Percentiles rank a stretch among this genome's conserved stretches.
Evolutionary conservation across 2,797 vertebrate species (phyloP).

Genomic region (Channallabes apus): DNA sequence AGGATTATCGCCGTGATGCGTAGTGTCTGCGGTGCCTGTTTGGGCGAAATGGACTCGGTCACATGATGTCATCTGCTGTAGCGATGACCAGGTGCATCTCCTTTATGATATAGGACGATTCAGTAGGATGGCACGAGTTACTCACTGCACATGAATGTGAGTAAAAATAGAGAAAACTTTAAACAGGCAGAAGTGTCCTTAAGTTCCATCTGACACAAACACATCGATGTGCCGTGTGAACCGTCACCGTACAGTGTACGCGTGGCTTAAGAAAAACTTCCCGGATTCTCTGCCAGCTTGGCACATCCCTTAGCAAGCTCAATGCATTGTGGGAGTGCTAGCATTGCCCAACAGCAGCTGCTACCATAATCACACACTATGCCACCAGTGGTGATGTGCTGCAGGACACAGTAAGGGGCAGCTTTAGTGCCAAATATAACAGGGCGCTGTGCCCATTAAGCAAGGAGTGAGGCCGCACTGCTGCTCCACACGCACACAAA

Average conservation of each 20-base stretch:
- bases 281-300: neutral
- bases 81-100: neutral
- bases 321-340: constrained; percentile 18
- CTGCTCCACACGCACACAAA: neutral
- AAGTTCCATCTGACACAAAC: neutral
- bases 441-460: constrained; percentile 2
- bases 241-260: neutral
- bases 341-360: constrained; percentile 27
- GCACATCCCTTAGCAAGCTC: neutral
- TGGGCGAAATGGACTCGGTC: too few relatives aligned
- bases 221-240: neutral
- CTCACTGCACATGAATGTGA: too few relatives aligned
- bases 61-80: neutral
- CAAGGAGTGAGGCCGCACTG: neutral
- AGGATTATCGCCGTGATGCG: too few relatives aligned
- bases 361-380: constrained; percentile 32
- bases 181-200: neutral
- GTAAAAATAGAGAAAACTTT: neutral
- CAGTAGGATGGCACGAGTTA: neutral
- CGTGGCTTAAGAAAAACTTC: neutral
- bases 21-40: too few relatives aligned
- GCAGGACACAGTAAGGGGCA: constrained; percentile 40
- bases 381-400: constrained; percentile 40
- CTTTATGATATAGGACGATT: neutral
- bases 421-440: constrained; percentile 38